These are phyloP conservation scores for Stichopus horrens DNA, from an alignment of 53 echinoderm and acorn worm species.

Conservation along the genomic window DNA sequence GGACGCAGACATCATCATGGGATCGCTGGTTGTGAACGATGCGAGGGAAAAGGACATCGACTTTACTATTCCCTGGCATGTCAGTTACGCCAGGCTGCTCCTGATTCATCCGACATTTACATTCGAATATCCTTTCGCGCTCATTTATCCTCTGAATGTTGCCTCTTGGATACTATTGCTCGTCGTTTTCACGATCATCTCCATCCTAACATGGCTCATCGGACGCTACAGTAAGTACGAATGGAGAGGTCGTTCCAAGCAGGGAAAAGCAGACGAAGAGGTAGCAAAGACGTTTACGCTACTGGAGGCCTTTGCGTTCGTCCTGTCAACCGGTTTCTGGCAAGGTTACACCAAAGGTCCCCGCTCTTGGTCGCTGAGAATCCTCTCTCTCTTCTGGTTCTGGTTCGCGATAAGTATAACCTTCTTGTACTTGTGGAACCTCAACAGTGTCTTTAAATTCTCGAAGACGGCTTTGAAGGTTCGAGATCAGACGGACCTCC, in stretches of 20 bases:
- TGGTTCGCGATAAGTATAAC: slow-evolving; percentile 69
- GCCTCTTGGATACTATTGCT: slow-evolving; percentile 70
- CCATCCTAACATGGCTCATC: slow-evolving; percentile 57
- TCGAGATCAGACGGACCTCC: slow-evolving; percentile 60
- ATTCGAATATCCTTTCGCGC: slow-evolving; percentile 78
- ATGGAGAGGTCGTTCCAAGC: slow-evolving; percentile 55
- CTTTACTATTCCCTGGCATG: slow-evolving; percentile 63
- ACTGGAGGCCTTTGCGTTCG: slow-evolving; percentile 58
- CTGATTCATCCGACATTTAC: slow-evolving; percentile 76
- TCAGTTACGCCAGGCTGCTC: slow-evolving; percentile 62
- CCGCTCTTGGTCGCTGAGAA: slow-evolving; percentile 58
- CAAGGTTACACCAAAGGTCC: slow-evolving; percentile 71
- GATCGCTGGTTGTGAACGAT: slow-evolving; percentile 56
- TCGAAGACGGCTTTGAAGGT: slow-evolving; percentile 57
- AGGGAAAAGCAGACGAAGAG: slow-evolving; percentile 57
- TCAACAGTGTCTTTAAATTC: slow-evolving; percentile 62
- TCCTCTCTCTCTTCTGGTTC: slow-evolving; percentile 76
- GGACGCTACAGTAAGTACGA: slow-evolving; percentile 68
- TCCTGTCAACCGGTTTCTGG: slow-evolving; percentile 59
- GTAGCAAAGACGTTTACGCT: slow-evolving; percentile 64
- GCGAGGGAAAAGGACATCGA: slow-evolving; percentile 74
- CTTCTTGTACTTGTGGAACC: slow-evolving; percentile 72
- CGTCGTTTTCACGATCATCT: slow-evolving; percentile 59
- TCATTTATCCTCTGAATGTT: slow-evolving; percentile 63
- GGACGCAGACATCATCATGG: slow-evolving; percentile 88